Percentiles rank a stretch among this genome's conserved stretches.
These are phyloP conservation scores for Mustela erminea DNA, from an alignment of 2,797 vertebrate genomes.

Conservation along the genomic window DNA sequence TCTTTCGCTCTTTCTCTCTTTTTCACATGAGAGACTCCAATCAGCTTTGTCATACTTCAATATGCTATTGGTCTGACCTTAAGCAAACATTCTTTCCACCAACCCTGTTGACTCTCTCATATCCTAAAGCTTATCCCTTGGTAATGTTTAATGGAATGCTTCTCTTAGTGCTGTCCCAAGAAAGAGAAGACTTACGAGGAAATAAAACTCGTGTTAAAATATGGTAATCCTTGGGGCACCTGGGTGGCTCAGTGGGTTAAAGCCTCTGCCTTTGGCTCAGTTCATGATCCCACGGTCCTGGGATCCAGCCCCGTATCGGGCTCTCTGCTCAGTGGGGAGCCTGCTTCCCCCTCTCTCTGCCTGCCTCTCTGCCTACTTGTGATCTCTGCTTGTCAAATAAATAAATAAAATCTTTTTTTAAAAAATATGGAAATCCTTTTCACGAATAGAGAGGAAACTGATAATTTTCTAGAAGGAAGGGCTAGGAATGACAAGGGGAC, in stretches of 20 bases:
- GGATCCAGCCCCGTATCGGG: no score
- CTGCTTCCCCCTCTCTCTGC: no score
- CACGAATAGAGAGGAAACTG: not conserved
- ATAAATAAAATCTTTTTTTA: no score
- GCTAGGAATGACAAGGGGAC: not conserved
- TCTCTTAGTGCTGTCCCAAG: not conserved
- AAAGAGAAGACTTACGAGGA: not conserved
- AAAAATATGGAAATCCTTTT: not conserved
- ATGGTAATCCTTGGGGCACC: not conserved
- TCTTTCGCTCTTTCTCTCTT: not conserved
- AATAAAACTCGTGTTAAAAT: conserved; percentile 1
- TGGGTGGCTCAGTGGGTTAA: no score
- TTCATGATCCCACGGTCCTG: no score
- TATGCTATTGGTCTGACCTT: not conserved
- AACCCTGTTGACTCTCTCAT: not conserved
- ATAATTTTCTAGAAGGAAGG: not conserved
- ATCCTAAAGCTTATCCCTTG: not conserved
- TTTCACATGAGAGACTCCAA: not conserved
- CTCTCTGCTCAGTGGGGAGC: no score
- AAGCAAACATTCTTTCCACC: not conserved
- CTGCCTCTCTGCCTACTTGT: no score
- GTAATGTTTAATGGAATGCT: not conserved
- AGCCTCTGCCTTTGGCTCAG: no score
- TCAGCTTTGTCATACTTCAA: not conserved
- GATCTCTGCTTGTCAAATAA: no score